Base-by-base conservation (phyloP, 2,113 vertebrate species). In the Propithecus coquereli region DNA sequence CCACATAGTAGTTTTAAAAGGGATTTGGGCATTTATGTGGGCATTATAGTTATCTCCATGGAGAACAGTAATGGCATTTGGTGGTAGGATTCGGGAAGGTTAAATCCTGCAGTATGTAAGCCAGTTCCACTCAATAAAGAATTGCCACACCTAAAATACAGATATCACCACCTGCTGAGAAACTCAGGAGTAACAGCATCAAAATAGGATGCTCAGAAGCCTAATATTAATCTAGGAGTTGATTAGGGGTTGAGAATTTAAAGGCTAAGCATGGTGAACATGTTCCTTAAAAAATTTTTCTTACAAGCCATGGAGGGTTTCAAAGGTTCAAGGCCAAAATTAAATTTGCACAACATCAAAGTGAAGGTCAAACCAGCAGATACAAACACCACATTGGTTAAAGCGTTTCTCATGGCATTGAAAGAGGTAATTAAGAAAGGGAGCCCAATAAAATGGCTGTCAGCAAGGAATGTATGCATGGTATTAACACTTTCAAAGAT, bases 321-420 rank as follows among this genome's bases (percentile, higher is more conserved):
- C 65, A 93, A 45, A 91, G n/a, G 1, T 70, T 73, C 63, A 84
- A 54, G 27, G 11, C 18, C 54, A 32, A 32, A 50, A 90, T 45
- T 94, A 47, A 90, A 87, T 90, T 79, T 74, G 12, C 50, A 23
- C 52, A 87, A 37, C 57, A 87, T 52, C 54, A 90, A 93, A 96
- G 30, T 85, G 3, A 92, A 57, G n/a, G 27, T 76, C 59, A 77
- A 16, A 16, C 45, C 23, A 70, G 61, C 76, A 91, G 65, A 94
- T 65, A 59, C 10, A 93, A 68, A 82, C 37, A 94, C 9, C 11
- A 90, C 20, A n/a, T 43, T 22, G 25, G 43, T 45, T 91, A 85
- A 61, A 91, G 10, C 43, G 25, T 68, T 77, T 92, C 12, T 37
- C 20, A 25, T 45, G 52, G 71, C 43, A 80, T 5, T 65, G 32